Base-by-base conservation (phyloP, 2,113 vertebrate genomes). In the Oncorhynchus mykiss region DNA sequence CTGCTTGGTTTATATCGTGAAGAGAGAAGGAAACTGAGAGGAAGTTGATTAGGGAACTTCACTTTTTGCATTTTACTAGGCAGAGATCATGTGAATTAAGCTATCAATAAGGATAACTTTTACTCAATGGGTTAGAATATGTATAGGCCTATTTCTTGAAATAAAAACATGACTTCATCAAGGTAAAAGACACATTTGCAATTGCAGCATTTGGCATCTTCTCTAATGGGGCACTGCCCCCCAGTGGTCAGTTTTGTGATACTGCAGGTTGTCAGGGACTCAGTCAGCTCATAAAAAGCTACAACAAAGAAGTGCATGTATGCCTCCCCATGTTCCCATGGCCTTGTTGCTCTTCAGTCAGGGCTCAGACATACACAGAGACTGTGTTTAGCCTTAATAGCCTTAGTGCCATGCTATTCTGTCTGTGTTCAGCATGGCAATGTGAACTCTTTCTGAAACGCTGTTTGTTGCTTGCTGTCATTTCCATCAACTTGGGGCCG, bases 361-460 rank as follows among this genome's bases (percentile, higher is more conserved):
- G 34, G 34, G 6, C 34, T 34, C 34, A 34, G 34, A 34, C 34
- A 51, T 13, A 14, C 49, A 14, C 49, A 14, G 12, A 60, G 16
- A 60, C 57, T 6, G 5, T 60, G 57, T 20, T 20, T 34, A 67
- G 66, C 29, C 14, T 39, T 67, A 67, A 16, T 67, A 31, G 66
- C 16, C 14, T 34, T 67, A 14, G 27, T 67, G 27, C 16, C 27
- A 6, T 29, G 29, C 6, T 34, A 34, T 34, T 34, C 31, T 6
- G 34, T 18, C 39, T 79, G 45, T 86, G 82, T 87, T 74, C 73
- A 84, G 92, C 91, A 92, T 92, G 91, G 86, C 91, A 71, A 62
- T 71, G 86, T 82, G 62, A 78, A 79, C 78, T 83, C 72, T 83
- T 75, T 86, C 59, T 87, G 83, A 8, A 54, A 54, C 9, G 3